Evolutionary conservation across 2,888 invertebrate genomes (phyloP).

Genomic region (Epirrita christyi): DNA sequence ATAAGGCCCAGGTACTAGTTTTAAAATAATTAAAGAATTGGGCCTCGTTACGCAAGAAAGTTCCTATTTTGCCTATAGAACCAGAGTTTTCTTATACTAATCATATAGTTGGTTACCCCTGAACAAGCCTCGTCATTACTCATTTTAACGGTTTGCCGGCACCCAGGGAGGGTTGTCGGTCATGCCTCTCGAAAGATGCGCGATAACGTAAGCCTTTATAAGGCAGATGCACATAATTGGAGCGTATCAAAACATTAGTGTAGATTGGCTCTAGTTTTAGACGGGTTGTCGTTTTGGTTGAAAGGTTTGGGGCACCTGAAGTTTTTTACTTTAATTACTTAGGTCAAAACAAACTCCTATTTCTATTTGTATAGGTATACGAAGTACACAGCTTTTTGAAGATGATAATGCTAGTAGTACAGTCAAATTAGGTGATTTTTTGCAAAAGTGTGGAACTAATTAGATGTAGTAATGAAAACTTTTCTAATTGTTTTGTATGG

Average conservation of each 20-base stretch:
- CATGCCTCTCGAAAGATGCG: constrained; percentile 65
- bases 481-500: too few species aligned
- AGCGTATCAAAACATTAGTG: constrained; percentile 81
- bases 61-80: too few species aligned
- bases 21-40: too few species aligned
- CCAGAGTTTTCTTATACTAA: background rate
- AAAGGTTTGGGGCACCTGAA: constrained; percentile 26
- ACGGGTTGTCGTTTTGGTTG: constrained; percentile 26
- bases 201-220: constrained; percentile 61
- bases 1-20: too few species aligned
- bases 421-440: too few species aligned
- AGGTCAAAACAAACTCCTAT: too few species aligned
- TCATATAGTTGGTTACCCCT: constrained; percentile 57
- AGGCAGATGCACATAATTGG: constrained; percentile 81
- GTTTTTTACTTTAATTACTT: constrained; percentile 12
- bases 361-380: too few species aligned
- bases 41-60: too few species aligned
- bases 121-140: constrained; percentile 64
- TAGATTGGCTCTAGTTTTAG: constrained; percentile 38
- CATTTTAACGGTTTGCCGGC: constrained; percentile 80
- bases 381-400: too few species aligned
- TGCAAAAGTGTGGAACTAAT: too few species aligned
- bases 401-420: too few species aligned
- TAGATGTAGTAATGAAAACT: too few species aligned
- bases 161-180: constrained; percentile 71